These are phyloP conservation scores for Morpho achilles DNA, from an alignment of 2,888 invertebrate species.

Conservation along the genomic window DNA sequence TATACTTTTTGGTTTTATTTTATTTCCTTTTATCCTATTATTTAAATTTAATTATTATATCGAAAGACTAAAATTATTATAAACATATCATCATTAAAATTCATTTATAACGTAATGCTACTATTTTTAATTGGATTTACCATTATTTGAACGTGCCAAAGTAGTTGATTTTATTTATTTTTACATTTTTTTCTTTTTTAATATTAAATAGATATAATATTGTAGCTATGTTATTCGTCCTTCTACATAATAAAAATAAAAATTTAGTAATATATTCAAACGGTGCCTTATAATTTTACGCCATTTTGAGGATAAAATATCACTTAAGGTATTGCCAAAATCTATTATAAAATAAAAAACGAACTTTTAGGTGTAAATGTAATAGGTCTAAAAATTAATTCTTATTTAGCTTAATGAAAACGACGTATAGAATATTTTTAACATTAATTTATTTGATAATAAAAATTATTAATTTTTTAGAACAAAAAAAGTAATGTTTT, in stretches of 20 bases:
- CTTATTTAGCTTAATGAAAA: slow-evolving; percentile 25
- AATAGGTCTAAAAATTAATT: slow-evolving; percentile 17
- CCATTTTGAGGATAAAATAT: slow-evolving; percentile 73
- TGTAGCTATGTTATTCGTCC: slow-evolving; percentile 66
- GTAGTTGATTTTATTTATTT: slow-evolving; percentile 25
- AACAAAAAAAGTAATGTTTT: too few relatives aligned
- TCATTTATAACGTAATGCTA: slow-evolving; percentile 28
- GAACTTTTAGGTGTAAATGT: slow-evolving; percentile 37
- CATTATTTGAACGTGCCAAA: slow-evolving; percentile 31
- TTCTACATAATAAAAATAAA: slow-evolving; percentile 50
- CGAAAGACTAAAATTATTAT: slow-evolving; percentile 44
- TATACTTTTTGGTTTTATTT: slow-evolving; percentile 50
- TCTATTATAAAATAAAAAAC: slow-evolving; percentile 41
- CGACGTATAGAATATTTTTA: slow-evolving; percentile 2
- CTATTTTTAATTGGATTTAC: slow-evolving; percentile 25
- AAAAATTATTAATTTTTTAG: not conserved
- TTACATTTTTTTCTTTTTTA: slow-evolving; percentile 17
- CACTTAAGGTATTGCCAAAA: slow-evolving; percentile 64
- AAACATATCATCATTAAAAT: slow-evolving; percentile 66
- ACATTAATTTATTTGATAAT: not conserved
- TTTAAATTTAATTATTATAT: slow-evolving; percentile 32
- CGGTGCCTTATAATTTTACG: slow-evolving; percentile 77
- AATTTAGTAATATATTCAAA: slow-evolving; percentile 67
- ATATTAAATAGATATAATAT: slow-evolving; percentile 34
- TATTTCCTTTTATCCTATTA: slow-evolving; percentile 48